phyloP scores from a whole-genome alignment of 2,888 invertebrate species.

The Lagria hirta region DNA sequence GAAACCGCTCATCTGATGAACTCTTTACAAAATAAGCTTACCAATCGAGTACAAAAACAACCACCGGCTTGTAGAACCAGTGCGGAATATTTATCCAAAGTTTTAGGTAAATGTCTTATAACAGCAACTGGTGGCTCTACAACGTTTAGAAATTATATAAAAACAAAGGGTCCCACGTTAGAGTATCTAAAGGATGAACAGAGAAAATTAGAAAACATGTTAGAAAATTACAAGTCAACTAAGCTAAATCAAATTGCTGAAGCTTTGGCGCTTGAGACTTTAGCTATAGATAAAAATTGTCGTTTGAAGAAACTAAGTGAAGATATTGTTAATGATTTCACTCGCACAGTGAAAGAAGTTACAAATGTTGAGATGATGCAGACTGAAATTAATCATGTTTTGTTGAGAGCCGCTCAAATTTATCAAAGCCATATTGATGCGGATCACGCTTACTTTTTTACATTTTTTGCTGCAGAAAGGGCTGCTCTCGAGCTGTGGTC shows the following conservation, averaged over 20 bases:
- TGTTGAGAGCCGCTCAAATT: slow-evolving; percentile 68
- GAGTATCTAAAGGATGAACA: slow-evolving; percentile 41
- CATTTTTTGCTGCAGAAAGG: slow-evolving; percentile 67
- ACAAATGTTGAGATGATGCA: slow-evolving; percentile 75
- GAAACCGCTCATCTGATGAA: slow-evolving; percentile 78
- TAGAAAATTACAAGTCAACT: slow-evolving; percentile 63
- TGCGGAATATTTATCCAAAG: slow-evolving; percentile 72
- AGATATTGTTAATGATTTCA: slow-evolving; percentile 71
- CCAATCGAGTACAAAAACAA: slow-evolving; percentile 56
- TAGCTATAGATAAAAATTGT: slow-evolving; percentile 57
- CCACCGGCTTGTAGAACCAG: slow-evolving; percentile 52
- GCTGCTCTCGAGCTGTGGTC: slow-evolving; percentile 74
- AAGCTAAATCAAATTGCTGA: slow-evolving; percentile 71
- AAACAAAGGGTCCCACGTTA: slow-evolving; percentile 38
- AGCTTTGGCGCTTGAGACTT: slow-evolving; percentile 68
- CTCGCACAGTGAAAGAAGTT: slow-evolving; percentile 73
- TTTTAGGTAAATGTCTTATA: slow-evolving; percentile 71
- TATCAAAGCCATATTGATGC: slow-evolving; percentile 62
- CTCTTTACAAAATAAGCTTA: slow-evolving; percentile 68
- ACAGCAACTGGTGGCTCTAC: slow-evolving; percentile 53
- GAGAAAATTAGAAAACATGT: slow-evolving; percentile 38
- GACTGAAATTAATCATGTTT: slow-evolving; percentile 74
- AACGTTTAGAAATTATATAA: slow-evolving; percentile 37
- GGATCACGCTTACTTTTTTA: slow-evolving; percentile 61
- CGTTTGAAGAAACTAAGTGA: slow-evolving; percentile 60